Percentiles rank a stretch among this genome's conserved stretches.
phyloP scores from a whole-genome alignment of 2,797 vertebrate genomes.

The Semotilus atromaculatus region DNA sequence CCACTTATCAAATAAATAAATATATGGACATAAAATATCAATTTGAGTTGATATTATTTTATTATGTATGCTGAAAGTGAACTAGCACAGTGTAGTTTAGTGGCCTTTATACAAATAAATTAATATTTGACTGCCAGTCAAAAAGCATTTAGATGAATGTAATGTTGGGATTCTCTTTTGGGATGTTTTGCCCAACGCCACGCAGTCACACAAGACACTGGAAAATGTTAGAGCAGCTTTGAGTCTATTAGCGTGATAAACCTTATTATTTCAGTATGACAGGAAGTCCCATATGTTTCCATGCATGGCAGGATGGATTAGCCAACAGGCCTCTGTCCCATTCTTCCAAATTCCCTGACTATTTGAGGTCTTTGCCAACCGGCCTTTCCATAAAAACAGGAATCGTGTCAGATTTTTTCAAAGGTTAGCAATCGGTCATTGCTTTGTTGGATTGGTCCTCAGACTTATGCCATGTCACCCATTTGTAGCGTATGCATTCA shows the following conservation, averaged over 20 bases:
- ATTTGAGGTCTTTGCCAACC: background rate
- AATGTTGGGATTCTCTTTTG: background rate
- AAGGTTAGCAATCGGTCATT: conserved; percentile 8
- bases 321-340: background rate
- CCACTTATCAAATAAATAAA: background rate
- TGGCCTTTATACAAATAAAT: background rate
- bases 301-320: conserved; percentile 16
- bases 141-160: background rate
- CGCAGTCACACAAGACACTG: background rate
- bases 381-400: conserved; percentile 38
- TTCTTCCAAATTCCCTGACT: background rate
- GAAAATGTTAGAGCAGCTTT: background rate
- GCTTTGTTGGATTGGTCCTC: conserved; percentile 6
- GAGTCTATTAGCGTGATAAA: background rate
- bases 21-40: background rate
- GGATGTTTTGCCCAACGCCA: background rate
- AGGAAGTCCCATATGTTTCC: conserved; percentile 44
- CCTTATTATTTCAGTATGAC: conserved; percentile 38
- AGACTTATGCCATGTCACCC: background rate
- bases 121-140: background rate
- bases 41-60: background rate
- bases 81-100: background rate
- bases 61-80: background rate
- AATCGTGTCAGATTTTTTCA: conserved; percentile 19
- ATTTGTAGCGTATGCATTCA: background rate